Evolutionary conservation across 2,888 invertebrate species (phyloP).

Genomic region (Parnassius orleans): DNA sequence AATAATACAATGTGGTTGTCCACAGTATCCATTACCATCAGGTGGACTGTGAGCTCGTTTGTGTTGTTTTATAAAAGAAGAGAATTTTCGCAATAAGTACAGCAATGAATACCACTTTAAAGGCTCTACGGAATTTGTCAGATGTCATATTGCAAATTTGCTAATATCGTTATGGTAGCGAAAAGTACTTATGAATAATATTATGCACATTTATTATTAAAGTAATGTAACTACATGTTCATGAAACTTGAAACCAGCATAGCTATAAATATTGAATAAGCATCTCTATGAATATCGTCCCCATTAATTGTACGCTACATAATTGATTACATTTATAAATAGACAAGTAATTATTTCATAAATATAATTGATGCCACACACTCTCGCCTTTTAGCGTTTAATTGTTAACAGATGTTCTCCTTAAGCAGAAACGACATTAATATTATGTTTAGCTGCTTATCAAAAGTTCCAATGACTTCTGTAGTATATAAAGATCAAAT

Average conservation of each 20-base stretch:
- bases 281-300: constrained; percentile 16
- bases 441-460: not conserved
- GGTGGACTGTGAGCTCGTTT: too few species aligned
- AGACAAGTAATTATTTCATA: constrained; percentile 23
- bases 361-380: constrained; percentile 10
- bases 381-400: constrained; percentile 11
- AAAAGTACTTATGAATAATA: constrained; percentile 5
- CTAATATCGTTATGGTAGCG: not conserved
- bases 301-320: constrained; percentile 8
- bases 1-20: too few species aligned
- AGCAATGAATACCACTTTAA: too few species aligned
- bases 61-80: too few species aligned
- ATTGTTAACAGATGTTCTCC: constrained; percentile 20
- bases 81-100: too few species aligned
- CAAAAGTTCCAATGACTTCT: not conserved
- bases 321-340: constrained; percentile 26
- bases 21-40: too few species aligned
- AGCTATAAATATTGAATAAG: constrained; percentile 18
- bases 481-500: too few species aligned
- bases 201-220: constrained; percentile 17
- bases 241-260: constrained; percentile 14
- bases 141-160: not conserved
- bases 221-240: constrained; percentile 6
- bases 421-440: constrained; percentile 1
- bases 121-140: not conserved